Percentiles rank a stretch among this genome's conserved stretches.
phyloP scores from a whole-genome alignment of 2,797 vertebrate species.

The Sebastes steindachneri region DNA sequence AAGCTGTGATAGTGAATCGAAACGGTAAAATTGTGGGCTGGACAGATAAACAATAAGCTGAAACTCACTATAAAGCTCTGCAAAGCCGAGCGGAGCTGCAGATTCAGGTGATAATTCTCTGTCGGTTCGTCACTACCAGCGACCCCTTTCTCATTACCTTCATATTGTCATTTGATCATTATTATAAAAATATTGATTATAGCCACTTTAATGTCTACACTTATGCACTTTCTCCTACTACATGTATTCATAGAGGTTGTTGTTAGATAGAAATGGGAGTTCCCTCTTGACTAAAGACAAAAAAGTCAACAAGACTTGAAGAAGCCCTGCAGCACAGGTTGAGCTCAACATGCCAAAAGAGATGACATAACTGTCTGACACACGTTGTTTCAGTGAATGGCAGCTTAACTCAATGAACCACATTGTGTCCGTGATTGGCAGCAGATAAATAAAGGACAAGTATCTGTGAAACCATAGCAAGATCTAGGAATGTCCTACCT shows the following conservation, averaged over 20 bases:
- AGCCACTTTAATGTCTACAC: background rate
- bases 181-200: background rate
- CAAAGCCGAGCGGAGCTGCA: background rate
- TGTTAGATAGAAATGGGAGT: background rate
- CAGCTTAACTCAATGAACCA: background rate
- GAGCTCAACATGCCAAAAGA: background rate
- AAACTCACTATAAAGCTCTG: background rate
- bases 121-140: background rate
- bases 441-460: conserved; percentile 23
- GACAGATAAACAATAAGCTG: background rate
- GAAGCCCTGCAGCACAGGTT: background rate
- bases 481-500: conserved; percentile 4
- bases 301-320: background rate
- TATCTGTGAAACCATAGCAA: conserved; percentile 56
- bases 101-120: background rate
- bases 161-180: background rate
- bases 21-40: background rate
- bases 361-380: background rate
- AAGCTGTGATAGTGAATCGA: background rate
- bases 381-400: background rate
- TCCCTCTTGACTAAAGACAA: background rate
- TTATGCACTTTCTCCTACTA: background rate
- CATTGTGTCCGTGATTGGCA: conserved; percentile 24
- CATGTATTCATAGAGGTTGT: background rate
- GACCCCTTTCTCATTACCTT: background rate